A percentile compares a stretch with the other conserved stretches of the same genome.
Conservation (phyloP, 2,888 invertebrate genomes). For the Stenchaetothrips biformis region DNA sequence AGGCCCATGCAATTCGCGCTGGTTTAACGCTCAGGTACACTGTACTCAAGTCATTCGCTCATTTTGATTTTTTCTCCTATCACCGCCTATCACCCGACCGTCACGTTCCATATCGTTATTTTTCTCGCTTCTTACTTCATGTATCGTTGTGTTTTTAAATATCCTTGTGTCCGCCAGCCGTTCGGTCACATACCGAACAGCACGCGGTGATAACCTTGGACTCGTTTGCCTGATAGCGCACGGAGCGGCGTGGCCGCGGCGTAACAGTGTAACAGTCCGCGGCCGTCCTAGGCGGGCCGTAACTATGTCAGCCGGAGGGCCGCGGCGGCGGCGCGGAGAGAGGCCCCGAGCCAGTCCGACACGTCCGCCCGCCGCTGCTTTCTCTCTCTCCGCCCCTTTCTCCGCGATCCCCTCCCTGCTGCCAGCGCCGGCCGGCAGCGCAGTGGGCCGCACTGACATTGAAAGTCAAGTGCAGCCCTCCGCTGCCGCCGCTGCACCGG, state of each 20-base stretch:
- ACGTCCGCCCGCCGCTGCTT: not conserved
- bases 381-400: not conserved
- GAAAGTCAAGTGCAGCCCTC: not conserved
- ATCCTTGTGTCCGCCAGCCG: too few species aligned
- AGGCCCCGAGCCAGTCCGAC: not conserved
- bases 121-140: too few species aligned
- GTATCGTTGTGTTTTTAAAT: too few species aligned
- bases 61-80: too few species aligned
- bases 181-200: too few species aligned
- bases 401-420: not conserved
- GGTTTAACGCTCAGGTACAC: too few species aligned
- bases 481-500: constrained; percentile 27
- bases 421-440: not conserved
- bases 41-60: too few species aligned
- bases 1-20: too few species aligned
- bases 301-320: not conserved
- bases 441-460: not conserved
- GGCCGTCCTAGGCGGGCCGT: not conserved
- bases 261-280: not conserved
- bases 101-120: too few species aligned
- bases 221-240: not conserved
- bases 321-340: not conserved
- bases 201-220: not conserved
- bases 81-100: too few species aligned
- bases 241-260: not conserved